Evolutionary conservation across 2,797 vertebrate species (phyloP).

Genomic region (Atherinosoma microstoma): DNA sequence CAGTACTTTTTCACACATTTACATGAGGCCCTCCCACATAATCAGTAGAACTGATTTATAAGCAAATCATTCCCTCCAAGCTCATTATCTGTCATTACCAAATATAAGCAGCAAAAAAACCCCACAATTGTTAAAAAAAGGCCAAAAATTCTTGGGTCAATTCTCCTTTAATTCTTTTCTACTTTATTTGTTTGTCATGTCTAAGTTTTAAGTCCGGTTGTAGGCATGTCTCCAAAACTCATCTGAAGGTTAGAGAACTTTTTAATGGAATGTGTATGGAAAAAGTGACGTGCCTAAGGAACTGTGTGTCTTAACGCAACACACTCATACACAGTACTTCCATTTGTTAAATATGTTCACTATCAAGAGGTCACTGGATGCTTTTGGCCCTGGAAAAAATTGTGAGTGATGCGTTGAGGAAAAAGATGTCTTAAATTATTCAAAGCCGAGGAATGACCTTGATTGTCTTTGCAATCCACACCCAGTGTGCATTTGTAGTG

Average conservation of each 20-base stretch:
- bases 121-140: conserved; percentile 3
- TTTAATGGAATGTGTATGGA: background rate
- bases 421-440: conserved; percentile 72
- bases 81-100: conserved; percentile 43
- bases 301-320: background rate
- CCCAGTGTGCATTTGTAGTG: conserved; percentile 38
- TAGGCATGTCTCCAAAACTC: conserved; percentile 12
- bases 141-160: conserved; percentile 12
- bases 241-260: background rate
- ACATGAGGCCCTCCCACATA: conserved; percentile 19
- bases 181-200: conserved; percentile 11
- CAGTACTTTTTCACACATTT: conserved; percentile 28
- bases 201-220: conserved; percentile 15
- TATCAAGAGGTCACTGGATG: conserved; percentile 37
- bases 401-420: conserved; percentile 44
- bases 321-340: background rate
- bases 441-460: conserved; percentile 72
- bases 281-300: conserved; percentile 16
- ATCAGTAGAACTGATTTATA: conserved; percentile 22
- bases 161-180: background rate
- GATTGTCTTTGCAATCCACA: conserved; percentile 71
- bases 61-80: conserved; percentile 29
- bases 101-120: conserved; percentile 17
- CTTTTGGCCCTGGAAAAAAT: conserved; percentile 43
- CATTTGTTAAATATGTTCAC: conserved; percentile 32